These are phyloP conservation scores for Drosophila miranda DNA, from an alignment of 1,140 invertebrate species.

Conservation along the genomic window DNA sequence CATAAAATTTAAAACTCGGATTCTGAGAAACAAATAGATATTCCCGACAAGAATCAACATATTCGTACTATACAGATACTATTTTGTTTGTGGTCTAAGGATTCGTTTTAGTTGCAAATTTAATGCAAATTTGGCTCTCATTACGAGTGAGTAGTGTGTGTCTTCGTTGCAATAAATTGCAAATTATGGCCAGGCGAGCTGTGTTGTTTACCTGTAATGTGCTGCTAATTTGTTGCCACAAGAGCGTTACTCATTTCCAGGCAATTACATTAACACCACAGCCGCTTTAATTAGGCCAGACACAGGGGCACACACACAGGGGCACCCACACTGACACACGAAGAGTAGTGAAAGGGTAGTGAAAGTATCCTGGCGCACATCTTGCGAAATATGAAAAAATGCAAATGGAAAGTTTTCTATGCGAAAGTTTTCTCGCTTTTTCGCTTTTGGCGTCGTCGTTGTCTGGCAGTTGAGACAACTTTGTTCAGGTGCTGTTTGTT, in stretches of 20 bases:
- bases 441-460: conserved; percentile 32
- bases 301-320: background rate
- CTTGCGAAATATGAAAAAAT: conserved; percentile 52
- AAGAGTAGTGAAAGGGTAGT: conserved; percentile 2
- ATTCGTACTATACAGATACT: too few species aligned
- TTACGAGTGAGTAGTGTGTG: background rate
- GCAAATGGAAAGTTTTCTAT: conserved; percentile 45
- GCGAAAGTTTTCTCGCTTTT: conserved; percentile 34
- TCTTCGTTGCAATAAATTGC: conserved; percentile 28
- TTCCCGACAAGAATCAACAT: too few species aligned
- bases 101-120: conserved; percentile 17
- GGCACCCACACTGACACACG: background rate
- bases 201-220: conserved; percentile 56
- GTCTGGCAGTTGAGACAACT: conserved; percentile 56
- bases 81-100: too few species aligned
- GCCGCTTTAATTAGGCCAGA: conserved; percentile 44
- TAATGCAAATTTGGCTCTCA: conserved; percentile 9
- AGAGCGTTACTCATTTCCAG: conserved; percentile 45
- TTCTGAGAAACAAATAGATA: too few species aligned
- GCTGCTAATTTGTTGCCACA: conserved; percentile 49
- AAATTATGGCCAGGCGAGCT: conserved; percentile 10
- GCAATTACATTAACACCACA: conserved; percentile 31
- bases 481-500: conserved; percentile 64
- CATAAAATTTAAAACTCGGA: too few species aligned
- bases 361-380: conserved; percentile 35